These are phyloP conservation scores for Agrochola circellaris DNA, from an alignment of 2,888 invertebrate species.

Conservation along the genomic window DNA sequence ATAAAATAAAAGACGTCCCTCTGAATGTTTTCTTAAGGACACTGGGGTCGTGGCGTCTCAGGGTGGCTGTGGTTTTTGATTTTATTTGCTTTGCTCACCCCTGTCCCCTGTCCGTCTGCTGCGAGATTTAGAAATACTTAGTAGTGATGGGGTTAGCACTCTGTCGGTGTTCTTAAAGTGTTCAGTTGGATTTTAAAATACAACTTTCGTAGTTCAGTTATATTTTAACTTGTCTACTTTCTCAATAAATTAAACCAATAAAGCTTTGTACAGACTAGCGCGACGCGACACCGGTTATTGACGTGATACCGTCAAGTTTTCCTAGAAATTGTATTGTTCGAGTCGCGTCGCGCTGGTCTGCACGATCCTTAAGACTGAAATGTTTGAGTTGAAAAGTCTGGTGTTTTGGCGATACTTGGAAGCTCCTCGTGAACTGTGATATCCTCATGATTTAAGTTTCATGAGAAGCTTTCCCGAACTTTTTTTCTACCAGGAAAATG, in stretches of 20 bases:
- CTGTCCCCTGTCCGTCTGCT: conserved; percentile 42
- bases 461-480: background rate
- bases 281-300: no score
- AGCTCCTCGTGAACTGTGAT: background rate
- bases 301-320: no score
- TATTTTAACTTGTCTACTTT: background rate
- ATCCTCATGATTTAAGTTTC: background rate
- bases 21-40: conserved; percentile 33
- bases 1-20: conserved; percentile 46
- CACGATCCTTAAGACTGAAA: no score
- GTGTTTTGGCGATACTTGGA: background rate
- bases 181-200: background rate
- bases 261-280: no score
- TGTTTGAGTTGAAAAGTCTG: no score
- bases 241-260: background rate
- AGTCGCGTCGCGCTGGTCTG: no score
- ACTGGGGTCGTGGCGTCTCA: conserved; percentile 35
- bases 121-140: conserved; percentile 19
- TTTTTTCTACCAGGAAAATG: background rate
- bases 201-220: background rate
- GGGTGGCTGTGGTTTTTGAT: conserved; percentile 55
- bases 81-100: conserved; percentile 57
- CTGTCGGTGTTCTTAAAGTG: conserved; percentile 1
- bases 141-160: conserved; percentile 36
- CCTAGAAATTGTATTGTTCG: no score